Base-by-base conservation (phyloP, 2,113 vertebrate genomes). In the Ia io region DNA sequence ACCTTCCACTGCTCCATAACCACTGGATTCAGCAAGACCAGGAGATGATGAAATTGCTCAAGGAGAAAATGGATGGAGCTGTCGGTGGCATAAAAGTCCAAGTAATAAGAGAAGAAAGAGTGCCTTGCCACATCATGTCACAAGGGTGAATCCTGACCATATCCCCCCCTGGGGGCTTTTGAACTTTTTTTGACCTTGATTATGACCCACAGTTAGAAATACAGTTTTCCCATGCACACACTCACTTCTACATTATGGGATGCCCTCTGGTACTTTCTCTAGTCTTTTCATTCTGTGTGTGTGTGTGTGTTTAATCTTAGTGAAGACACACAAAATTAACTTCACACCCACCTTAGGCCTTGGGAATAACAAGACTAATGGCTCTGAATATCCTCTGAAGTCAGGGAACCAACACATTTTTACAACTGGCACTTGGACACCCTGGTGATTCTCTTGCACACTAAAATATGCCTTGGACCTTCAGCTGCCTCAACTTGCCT, bases 41-140 rank as follows among this genome's bases (percentile, higher is more conserved):
- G 83, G 84, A 71, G 28, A 93, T 74, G 80, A 93, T 49, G 80
- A 63, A 82, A 90, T 63, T 44, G 79, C 28, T 86, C 59, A 93
- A 61, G 16, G 51, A 94, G 74, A 37, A 17, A 44, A 91, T 28
- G 56, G 78, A 84, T 59, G 23, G 69, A 40, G 42, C 30, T 67
- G 51, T 67, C 86, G 30, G 9, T 74, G 47, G 47, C 32, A 78
- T 49, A 56, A 77, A 91, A 91, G 49, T 70, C 56, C 88, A 53
- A 4, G 18, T 56, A 59, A 82, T 49, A 87, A 91, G 16, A 85
- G 23, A 96, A 53, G 61, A 40, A 86, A 84, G 51, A 82, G 32
- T 63, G 32, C 67, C 73, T 77, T 61, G 56, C 63, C 85, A 87
- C 37, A 49, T 63, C 40, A 42, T 25, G 59, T 79, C 93, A 80